Base-by-base conservation (phyloP, 2,888 invertebrate species). In the Artemia sinica region DNA sequence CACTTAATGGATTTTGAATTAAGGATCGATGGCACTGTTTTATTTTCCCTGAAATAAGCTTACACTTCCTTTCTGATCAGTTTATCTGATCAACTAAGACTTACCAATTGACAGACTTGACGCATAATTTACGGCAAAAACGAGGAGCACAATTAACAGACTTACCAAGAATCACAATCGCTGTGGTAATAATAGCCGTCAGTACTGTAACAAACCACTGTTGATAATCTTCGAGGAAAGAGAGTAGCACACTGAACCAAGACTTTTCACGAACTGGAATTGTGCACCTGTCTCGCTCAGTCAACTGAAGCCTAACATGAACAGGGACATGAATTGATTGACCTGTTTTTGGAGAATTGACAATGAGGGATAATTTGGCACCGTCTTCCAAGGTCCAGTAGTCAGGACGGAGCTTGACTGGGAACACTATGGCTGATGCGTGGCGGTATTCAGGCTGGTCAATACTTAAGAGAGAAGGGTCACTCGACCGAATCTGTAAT, bases 261-360 rank as follows among this genome's bases (percentile, higher is more conserved):
- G 63, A 58, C n/a, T 28, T n/a, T 58, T 58, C 63, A 8, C 63
- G 63, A 58, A 58, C 63, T n/a, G 63, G 63, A 58, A 58, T 58
- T n/a, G 63, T 18, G 28, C 63, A 58, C 63, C 63, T 58, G 63
- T 58, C 63, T 58, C 63, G n/a, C 9, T 58, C 63, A n/a, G 63
- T 58, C 63, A 58, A 28, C 63, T 18, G n/a, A n/a, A 58, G 63
- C n/a, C 63, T n/a, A 28, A 58, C 63, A 9, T 58, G 63, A 28
- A 58, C 63, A 9, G 63, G 63, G 28, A 58, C 28, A 18, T n/a
- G n/a, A 28, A 58, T 28, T n/a, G 63, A 58, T 28, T 58, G 63
- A 18, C 9, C 63, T 28, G 63, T 58, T 58, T 58, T n/a, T 18
- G 63, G 63, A 28, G 63, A 58, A 28, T 18, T n/a, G 10, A 58